Evolutionary conservation across 2,113 vertebrate species (phyloP).

Genomic region (Echinops telfairi): DNA sequence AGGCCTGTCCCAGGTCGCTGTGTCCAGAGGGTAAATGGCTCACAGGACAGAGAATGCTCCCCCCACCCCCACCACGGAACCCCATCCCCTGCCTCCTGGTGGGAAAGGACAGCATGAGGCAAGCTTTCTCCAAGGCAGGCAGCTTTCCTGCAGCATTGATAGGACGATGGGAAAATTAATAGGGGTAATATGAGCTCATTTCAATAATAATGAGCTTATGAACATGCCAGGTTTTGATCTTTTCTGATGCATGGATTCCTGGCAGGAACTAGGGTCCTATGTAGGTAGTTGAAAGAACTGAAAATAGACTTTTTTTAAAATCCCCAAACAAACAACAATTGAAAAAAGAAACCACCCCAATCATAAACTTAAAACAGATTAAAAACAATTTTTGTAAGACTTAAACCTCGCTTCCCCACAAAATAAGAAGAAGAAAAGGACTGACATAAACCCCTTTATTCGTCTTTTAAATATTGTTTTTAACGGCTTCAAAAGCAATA

Average conservation of each 20-base stretch:
- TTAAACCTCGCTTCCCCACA: not conserved
- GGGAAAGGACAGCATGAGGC: conserved; percentile 77
- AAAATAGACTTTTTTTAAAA: conserved; percentile 63
- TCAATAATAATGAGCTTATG: conserved; percentile 82
- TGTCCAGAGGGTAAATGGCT: conserved; percentile 44
- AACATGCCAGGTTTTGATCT: conserved; percentile 72
- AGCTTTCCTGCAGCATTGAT: conserved; percentile 79
- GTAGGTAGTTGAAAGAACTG: conserved; percentile 72
- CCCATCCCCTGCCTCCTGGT: conserved; percentile 61
- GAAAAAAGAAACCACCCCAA: conserved; percentile 32
- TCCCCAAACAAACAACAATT: conserved; percentile 57
- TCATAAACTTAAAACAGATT: conserved; percentile 65
- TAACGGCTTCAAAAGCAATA: conserved; percentile 64
- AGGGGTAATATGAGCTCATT: conserved; percentile 83
- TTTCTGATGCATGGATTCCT: conserved; percentile 73
- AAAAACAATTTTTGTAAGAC: conserved; percentile 13
- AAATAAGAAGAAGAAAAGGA: not conserved
- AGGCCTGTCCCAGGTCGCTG: conserved; percentile 1
- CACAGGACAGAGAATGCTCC: conserved; percentile 54
- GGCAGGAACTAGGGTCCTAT: conserved; percentile 62
- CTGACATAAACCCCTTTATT: conserved; percentile 54
- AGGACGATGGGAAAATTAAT: conserved; percentile 82
- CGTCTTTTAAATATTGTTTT: conserved; percentile 72
- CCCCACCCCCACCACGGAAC: not conserved
- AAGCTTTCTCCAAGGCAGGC: conserved; percentile 79